Evolutionary conservation across 2,797 vertebrate species (phyloP).

Genomic region (Trichosurus vulpecula): DNA sequence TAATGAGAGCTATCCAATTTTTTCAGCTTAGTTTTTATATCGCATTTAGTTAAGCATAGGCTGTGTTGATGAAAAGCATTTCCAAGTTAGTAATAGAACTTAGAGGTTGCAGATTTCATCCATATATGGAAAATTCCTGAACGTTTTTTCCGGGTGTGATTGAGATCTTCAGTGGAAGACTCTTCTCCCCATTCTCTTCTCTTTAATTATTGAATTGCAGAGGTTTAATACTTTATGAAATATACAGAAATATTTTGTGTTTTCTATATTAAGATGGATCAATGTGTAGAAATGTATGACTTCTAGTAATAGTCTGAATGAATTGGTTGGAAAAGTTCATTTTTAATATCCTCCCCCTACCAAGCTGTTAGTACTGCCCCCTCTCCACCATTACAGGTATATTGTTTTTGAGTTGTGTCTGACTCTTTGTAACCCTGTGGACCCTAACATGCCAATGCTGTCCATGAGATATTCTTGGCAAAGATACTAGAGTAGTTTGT

Average conservation of each 20-base stretch:
- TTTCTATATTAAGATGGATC: not conserved
- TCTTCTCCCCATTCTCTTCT: not conserved
- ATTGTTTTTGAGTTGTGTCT: not conserved
- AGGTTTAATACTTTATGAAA: not conserved
- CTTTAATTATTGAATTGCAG: not conserved
- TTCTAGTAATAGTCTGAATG: not conserved
- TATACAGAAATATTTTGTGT: not conserved
- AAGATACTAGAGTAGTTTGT: not conserved
- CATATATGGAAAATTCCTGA: not conserved
- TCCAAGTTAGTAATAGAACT: not conserved
- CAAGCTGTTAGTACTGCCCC: not conserved
- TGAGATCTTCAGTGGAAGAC: not conserved
- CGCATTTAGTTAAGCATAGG: not conserved
- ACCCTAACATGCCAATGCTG: no score
- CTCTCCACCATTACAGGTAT: not conserved
- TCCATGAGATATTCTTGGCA: not conserved
- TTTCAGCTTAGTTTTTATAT: not conserved
- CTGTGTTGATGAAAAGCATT: not conserved
- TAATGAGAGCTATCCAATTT: not conserved
- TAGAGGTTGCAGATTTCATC: not conserved
- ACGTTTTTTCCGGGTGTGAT: not conserved
- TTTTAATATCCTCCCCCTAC: not conserved
- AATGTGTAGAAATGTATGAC: not conserved
- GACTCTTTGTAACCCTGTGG: not conserved
- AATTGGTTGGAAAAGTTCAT: not conserved